Evolutionary conservation across 2,888 invertebrate species (phyloP).

Genomic region (Stenurella melanura): DNA sequence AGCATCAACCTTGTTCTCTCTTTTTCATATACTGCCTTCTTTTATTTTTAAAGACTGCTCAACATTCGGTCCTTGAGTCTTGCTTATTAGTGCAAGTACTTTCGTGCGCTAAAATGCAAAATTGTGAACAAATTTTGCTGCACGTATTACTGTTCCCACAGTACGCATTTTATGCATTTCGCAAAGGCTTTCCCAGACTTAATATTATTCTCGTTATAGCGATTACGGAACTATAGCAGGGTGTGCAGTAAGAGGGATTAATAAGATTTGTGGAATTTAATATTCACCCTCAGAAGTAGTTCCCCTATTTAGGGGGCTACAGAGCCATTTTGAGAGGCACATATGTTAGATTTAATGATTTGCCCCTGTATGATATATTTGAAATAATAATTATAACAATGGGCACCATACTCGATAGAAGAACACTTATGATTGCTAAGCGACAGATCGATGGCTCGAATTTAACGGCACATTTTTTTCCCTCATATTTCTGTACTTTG

Average conservation of each 20-base stretch:
- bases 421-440: too few species aligned
- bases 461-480: too few species aligned
- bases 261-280: slow-evolving; percentile 32
- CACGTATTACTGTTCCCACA: slow-evolving; percentile 22
- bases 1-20: neutral
- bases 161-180: neutral
- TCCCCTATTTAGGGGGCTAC: slow-evolving; percentile 24
- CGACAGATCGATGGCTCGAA: too few species aligned
- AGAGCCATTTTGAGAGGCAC: slow-evolving; percentile 5
- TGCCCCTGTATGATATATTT: neutral
- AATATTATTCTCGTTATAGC: slow-evolving; percentile 12
- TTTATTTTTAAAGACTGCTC: neutral
- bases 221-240: slow-evolving; percentile 14
- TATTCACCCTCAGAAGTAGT: slow-evolving; percentile 23
- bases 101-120: neutral
- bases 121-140: neutral
- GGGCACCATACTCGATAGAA: too few species aligned
- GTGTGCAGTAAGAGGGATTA: slow-evolving; percentile 10
- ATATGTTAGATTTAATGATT: slow-evolving; percentile 13
- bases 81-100: neutral
- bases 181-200: slow-evolving; percentile 20
- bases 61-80: neutral
- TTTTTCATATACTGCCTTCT: neutral
- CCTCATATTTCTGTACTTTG: too few species aligned
- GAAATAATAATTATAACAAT: too few species aligned